Evolutionary conservation across 2,113 vertebrate genomes (phyloP).

Genomic region (rabbit (Oryctolagus cuniculus)): DNA sequence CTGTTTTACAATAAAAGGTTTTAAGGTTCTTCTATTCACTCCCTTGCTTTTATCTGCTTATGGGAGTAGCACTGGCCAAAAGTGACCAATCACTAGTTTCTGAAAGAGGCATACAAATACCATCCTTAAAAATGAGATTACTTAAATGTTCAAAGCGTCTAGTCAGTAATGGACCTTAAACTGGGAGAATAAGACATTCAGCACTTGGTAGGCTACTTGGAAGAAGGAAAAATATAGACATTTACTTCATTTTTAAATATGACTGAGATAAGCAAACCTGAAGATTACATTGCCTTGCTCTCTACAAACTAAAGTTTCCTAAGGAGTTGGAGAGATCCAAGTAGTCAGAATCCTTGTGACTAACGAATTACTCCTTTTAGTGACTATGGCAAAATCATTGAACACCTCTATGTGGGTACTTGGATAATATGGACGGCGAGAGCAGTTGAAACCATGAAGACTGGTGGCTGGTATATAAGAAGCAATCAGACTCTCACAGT

Average conservation of each 20-base stretch:
- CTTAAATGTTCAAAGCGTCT: not conserved
- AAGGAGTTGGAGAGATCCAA: not conserved
- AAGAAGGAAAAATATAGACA: not conserved
- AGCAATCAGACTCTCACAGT: not conserved
- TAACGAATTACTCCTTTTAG: not conserved
- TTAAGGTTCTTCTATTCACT: not conserved
- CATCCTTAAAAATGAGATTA: not conserved
- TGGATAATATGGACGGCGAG: not conserved
- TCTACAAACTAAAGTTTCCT: not conserved
- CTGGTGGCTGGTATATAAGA: not conserved
- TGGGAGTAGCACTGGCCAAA: not conserved
- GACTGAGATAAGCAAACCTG: not conserved
- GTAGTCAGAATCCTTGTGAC: not conserved
- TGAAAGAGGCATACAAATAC: not conserved
- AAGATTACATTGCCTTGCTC: not conserved
- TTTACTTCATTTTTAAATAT: not conserved
- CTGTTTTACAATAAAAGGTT: not conserved
- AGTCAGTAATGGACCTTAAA: not conserved
- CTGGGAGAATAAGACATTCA: not conserved
- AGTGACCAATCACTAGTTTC: not conserved
- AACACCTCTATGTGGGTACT: not conserved
- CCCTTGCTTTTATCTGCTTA: not conserved
- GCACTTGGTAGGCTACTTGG: not conserved
- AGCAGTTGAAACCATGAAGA: not conserved
- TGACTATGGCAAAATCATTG: not conserved